Conservation (phyloP, 2,113 vertebrate species). For the Entomyzon cyanotis region DNA sequence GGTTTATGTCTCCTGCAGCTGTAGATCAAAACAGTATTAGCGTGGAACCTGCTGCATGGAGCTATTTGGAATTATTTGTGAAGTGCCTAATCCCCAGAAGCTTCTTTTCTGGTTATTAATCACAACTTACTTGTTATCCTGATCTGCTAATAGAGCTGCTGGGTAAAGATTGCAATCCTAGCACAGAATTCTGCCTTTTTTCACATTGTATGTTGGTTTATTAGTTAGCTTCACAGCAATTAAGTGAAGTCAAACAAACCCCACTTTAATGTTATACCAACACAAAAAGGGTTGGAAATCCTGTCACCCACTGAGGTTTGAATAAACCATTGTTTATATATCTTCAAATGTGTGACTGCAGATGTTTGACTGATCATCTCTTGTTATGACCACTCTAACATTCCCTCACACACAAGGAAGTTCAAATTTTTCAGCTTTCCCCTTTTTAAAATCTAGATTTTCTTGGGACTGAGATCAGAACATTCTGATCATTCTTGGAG, state of each 20-base stretch:
- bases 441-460: rapidly evolving
- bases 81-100: constrained; percentile 3
- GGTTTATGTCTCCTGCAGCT: background rate
- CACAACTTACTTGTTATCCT: background rate
- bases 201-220: background rate
- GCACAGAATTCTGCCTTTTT: background rate
- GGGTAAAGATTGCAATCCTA: background rate
- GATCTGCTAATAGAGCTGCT: background rate
- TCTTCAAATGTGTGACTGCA: background rate
- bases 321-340: background rate
- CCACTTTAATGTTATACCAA: background rate
- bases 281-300: background rate
- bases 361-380: background rate
- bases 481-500: background rate
- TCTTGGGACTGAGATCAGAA: background rate
- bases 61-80: constrained; percentile 11
- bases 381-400: background rate
- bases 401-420: background rate
- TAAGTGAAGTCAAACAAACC: background rate
- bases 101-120: constrained; percentile 15
- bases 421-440: background rate
- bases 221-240: background rate
- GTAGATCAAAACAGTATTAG: background rate
- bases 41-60: background rate
- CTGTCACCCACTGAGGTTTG: background rate